Conservation (phyloP, 2,888 invertebrate genomes). For the Ptilodon capucinus region DNA sequence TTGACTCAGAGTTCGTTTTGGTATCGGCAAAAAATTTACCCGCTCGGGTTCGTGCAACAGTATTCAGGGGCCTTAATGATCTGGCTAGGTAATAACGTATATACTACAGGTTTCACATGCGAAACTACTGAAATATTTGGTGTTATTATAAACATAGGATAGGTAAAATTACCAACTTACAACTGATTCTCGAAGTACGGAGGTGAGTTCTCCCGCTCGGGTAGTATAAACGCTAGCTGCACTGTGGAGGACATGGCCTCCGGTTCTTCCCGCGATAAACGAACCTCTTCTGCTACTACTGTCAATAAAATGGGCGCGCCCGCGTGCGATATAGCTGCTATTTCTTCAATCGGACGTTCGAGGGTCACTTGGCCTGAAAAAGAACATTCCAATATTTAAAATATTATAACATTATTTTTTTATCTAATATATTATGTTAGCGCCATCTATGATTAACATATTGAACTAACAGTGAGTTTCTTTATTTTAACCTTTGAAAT, state of each 20-base stretch:
- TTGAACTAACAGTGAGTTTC: too few relatives aligned
- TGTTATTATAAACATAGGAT: too few relatives aligned
- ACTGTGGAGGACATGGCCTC: slow-evolving; percentile 92
- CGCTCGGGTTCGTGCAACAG: too few relatives aligned
- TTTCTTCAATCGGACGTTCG: slow-evolving; percentile 88
- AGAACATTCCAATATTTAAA: too few relatives aligned
- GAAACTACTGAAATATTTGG: too few relatives aligned
- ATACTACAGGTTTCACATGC: too few relatives aligned
- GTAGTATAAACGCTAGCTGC: slow-evolving; percentile 91
- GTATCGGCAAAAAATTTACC: too few relatives aligned
- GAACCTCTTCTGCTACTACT: slow-evolving; percentile 93
- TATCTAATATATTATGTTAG: background rate
- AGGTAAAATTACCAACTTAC: slow-evolving; percentile 79
- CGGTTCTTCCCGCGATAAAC: slow-evolving; percentile 87
- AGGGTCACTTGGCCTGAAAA: slow-evolving; percentile 70
- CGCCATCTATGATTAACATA: background rate
- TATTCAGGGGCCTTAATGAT: too few relatives aligned
- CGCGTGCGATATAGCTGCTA: slow-evolving; percentile 90
- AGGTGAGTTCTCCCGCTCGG: slow-evolving; percentile 89
- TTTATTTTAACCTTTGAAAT: too few relatives aligned
- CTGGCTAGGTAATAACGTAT: too few relatives aligned
- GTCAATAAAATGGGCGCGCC: slow-evolving; percentile 92
- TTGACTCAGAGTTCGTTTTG: too few relatives aligned
- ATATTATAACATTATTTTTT: background rate
- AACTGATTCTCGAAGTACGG: slow-evolving; percentile 91